Evolutionary conservation across 2,888 invertebrate genomes (phyloP), one percentile per base, ranked within the genome.

Genomic region (Clepsis dumicolana): DNA sequence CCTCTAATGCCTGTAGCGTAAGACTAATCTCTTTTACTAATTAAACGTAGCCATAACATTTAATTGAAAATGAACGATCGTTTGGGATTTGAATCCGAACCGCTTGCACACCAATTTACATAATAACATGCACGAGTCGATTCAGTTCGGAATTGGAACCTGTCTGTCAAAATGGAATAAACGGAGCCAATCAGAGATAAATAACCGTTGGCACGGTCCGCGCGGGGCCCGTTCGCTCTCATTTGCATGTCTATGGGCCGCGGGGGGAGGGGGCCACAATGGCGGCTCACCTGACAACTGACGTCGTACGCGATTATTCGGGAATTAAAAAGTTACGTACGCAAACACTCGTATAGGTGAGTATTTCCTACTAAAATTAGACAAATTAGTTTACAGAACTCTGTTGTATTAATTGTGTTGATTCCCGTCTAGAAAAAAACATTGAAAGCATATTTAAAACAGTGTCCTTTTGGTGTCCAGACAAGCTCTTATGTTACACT

Each of bases 171-270:
- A 87, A 83, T 86, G 90, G 86, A 87, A 91, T 91, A 89, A 88
- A 90, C 87, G 86, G 83, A 89, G 83, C 90, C 90, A 93, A 93
- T 93, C 91, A 91, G 89, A 93, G 90, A 91, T 93, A 92, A 92
- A 91, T 90, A 92, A 91, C 90, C 83, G 82, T 61, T 56, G 62
- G 67, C 56, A 81, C 83, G 85, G 90, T 88, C 89, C 85, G 84
- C 85, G 84, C 83, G 81, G 80, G 86, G 85, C 84, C 77, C 82
- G 85, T 86, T 89, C 87, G 41, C 25, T 44, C 67, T 68, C 91
- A 92, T 93, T 93, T 92, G 88, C 93, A 93, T 93, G 89, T 84
- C 91, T 89, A 91, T 88, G 86, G 79, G 76, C 80, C 73, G 79
- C 75, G 77, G 79, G 79, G 73, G 73, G 68, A 59, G 74, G 73